Evolutionary conservation across 2,113 vertebrate genomes (phyloP).

Genomic region (Callopanchax toddi): DNA sequence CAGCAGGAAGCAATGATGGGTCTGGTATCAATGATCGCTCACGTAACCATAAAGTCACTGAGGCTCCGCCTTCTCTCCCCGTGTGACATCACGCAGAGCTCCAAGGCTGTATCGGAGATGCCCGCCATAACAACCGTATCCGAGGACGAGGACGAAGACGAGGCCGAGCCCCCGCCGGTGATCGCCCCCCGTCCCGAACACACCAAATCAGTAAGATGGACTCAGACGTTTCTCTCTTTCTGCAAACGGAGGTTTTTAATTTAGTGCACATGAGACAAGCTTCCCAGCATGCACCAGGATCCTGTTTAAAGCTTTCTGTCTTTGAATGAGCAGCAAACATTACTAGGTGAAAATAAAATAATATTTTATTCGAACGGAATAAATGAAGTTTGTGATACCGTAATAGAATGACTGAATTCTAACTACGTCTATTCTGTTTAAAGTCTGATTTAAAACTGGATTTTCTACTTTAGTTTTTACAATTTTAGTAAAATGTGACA

Average conservation of each 20-base stretch:
- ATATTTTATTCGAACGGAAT: too few species aligned
- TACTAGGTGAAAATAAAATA: too few species aligned
- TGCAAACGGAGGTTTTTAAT: too few species aligned
- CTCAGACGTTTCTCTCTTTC: not conserved
- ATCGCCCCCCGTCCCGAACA: constrained; percentile 94
- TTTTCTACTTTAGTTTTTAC: too few species aligned
- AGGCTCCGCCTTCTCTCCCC: constrained; percentile 44
- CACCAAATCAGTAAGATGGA: constrained; percentile 92
- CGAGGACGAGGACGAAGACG: constrained; percentile 89
- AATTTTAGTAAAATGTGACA: too few species aligned
- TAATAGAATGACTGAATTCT: too few species aligned
- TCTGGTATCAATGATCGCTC: constrained; percentile 44
- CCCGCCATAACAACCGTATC: constrained; percentile 91
- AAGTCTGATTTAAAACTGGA: too few species aligned
- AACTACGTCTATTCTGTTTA: too few species aligned
- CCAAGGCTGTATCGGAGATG: constrained; percentile 90
- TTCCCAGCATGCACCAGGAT: too few species aligned
- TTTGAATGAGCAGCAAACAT: too few species aligned
- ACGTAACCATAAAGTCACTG: constrained; percentile 50
- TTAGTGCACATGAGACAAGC: not conserved
- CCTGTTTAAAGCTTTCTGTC: too few species aligned
- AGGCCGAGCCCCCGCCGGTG: constrained; percentile 88
- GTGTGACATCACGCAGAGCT: constrained; percentile 77
- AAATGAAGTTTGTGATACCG: too few species aligned
- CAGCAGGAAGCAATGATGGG: constrained; percentile 48